Evolutionary conservation across 2,888 invertebrate genomes (phyloP), one percentile per base, ranked within the genome.

Genomic region (Homarus gammarus): DNA sequence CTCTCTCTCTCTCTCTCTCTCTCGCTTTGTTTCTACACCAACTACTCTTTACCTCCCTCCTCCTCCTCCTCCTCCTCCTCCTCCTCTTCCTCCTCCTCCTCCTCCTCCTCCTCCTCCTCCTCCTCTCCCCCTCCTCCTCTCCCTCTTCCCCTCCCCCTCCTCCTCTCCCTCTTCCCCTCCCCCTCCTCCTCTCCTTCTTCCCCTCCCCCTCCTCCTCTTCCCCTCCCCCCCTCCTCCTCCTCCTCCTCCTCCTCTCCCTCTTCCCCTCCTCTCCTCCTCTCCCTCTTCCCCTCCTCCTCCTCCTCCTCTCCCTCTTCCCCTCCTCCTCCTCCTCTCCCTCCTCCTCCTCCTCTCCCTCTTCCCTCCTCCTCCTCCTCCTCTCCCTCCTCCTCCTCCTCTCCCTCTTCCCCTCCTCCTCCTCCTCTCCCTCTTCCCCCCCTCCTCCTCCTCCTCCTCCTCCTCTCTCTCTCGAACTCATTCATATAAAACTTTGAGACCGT

Each of bases 361-460:
- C 56, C 22, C 22, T 22, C 22, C 64, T 22, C 22, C 64, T 22
- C 22, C 64, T 64, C 64, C 22, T 22, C 12, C 64, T 64, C 64
- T 64, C 22, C 64, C 56, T 64, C 64, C 22, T 22, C 22, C 64
- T 64, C 64, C 64, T 64, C 64, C 64, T 64, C 64, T 64, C 64
- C 31, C 31, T 22, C 31, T 64, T 31, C 64, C 64, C 64, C 64
- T 31, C 64, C 18, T 18, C 31, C 5, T 18, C 6, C 3, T 31
- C 31, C 6, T 22, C 10, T 12, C 5, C 22, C n/a, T 64, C 64
- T 64, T 27, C 6, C 10, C 64, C 18, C 18, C 18, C 22, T 64
- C 31, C 6, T 10, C 64, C 6, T 6, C 10, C 31, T 22, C 56
- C 18, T 56, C 56, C 56, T 56, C 56, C 64, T 18, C 22, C 64